Percentiles rank a stretch among this genome's conserved stretches.
Conservation (phyloP, 2,797 vertebrate species). For the Melanogrammus aeglefinus region DNA sequence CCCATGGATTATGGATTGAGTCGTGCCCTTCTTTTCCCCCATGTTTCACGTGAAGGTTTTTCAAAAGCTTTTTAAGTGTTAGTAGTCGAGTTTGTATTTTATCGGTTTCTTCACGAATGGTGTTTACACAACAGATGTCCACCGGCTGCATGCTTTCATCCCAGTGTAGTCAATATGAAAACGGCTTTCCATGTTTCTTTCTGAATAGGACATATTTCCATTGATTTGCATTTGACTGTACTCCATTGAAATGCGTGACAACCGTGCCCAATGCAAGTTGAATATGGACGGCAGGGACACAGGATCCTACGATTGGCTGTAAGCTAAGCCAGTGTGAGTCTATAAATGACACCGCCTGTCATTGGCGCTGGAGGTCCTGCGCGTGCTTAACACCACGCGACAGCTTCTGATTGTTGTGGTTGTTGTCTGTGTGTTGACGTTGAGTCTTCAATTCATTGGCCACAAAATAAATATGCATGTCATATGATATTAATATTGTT, state of each 20-base stretch:
- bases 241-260: neutral
- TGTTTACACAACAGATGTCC: neutral
- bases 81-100: neutral
- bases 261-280: neutral
- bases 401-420: too few relatives aligned
- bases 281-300: neutral
- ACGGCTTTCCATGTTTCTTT: neutral
- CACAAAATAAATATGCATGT: neutral
- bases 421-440: too few relatives aligned
- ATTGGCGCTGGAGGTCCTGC: too few relatives aligned
- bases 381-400: too few relatives aligned
- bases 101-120: neutral
- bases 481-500: neutral
- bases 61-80: neutral
- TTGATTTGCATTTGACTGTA: neutral
- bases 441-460: too few relatives aligned
- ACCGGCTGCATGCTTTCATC: neutral
- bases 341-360: too few relatives aligned
- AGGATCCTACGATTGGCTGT: neutral
- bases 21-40: neutral
- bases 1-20: neutral
- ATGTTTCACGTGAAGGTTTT: neutral
- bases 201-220: neutral
- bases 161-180: neutral
- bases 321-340: neutral